Percentiles rank a stretch among this genome's conserved stretches.
Evolutionary conservation across 2,113 vertebrate species (phyloP).

Genomic region (Pseudorasbora parva): DNA sequence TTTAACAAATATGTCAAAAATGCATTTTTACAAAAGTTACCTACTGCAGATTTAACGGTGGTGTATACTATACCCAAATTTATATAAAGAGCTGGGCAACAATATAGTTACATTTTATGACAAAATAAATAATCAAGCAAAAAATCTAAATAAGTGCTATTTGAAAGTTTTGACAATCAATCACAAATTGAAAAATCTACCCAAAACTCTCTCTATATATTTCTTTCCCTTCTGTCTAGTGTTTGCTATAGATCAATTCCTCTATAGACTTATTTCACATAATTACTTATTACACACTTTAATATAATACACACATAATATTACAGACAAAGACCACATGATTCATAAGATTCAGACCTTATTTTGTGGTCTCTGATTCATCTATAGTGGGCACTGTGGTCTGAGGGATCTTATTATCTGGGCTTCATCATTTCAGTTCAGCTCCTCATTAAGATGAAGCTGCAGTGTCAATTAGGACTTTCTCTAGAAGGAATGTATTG

Average conservation of each 20-base stretch:
- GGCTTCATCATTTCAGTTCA: background rate
- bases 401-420: slow-evolving; percentile 25
- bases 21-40: too few relatives aligned
- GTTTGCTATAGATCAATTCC: background rate
- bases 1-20: too few relatives aligned
- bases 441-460: slow-evolving; percentile 3
- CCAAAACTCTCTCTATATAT: background rate
- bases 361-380: background rate
- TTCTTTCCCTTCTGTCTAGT: background rate
- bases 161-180: background rate
- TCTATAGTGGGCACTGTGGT: background rate
- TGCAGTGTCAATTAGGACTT: background rate
- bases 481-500: slow-evolving; percentile 11
- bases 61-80: too few relatives aligned
- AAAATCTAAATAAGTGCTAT: too few relatives aligned
- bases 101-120: too few relatives aligned
- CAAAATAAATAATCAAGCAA: too few relatives aligned
- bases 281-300: too few relatives aligned
- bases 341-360: background rate
- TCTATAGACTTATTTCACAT: background rate
- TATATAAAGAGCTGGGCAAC: too few relatives aligned
- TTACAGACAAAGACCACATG: background rate
- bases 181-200: background rate
- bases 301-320: too few relatives aligned
- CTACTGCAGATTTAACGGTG: too few relatives aligned